These are phyloP conservation scores for Cordilura impudica DNA, from an alignment of 2,888 invertebrate genomes.

Conservation along the genomic window DNA sequence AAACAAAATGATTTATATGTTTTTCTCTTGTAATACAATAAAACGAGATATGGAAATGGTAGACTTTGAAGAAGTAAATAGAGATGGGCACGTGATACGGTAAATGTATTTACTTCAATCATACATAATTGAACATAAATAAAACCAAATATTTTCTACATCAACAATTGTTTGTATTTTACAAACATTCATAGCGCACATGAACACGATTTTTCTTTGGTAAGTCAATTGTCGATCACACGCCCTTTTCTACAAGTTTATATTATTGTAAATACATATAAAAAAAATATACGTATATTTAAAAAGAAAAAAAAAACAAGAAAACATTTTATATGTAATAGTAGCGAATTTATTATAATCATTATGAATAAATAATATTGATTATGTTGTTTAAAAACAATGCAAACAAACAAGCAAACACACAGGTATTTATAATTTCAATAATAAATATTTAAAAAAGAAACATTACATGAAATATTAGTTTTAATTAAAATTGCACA, in stretches of 20 bases:
- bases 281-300: constrained; percentile 16
- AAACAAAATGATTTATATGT: not conserved
- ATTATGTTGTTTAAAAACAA: constrained; percentile 63
- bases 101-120: not conserved
- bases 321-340: constrained; percentile 47
- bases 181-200: no score
- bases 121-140: not conserved
- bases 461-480: constrained; percentile 55
- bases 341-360: constrained; percentile 57
- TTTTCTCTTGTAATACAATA: constrained; percentile 11
- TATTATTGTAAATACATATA: constrained; percentile 31
- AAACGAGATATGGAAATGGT: not conserved
- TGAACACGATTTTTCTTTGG: no score
- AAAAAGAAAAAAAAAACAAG: constrained; percentile 26
- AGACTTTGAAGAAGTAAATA: not conserved
- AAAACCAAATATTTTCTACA: no score
- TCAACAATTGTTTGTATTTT: no score
- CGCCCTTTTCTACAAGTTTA: no score
- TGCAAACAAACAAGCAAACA: constrained; percentile 64
- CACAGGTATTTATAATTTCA: constrained; percentile 22
- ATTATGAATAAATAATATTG: constrained; percentile 58
- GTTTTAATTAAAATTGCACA: constrained; percentile 63
- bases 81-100: not conserved
- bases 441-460: constrained; percentile 58
- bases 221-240: no score